Base-by-base conservation (phyloP, 2,888 invertebrate genomes). In the Amblyjoppa fuscipennis region DNA sequence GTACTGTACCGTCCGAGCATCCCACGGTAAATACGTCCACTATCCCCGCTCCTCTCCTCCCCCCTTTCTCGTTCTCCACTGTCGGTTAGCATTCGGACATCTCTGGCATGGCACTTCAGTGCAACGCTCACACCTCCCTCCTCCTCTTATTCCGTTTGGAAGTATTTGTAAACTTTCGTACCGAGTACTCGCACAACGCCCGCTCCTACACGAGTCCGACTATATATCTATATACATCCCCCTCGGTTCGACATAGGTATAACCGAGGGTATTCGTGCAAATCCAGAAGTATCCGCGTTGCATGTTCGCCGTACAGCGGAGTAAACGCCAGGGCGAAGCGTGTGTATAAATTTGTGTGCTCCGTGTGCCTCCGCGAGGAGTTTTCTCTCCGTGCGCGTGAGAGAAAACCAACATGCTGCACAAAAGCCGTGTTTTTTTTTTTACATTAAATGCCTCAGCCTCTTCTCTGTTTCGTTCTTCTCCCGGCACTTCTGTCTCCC, bases 381-480 rank as follows among this genome's bases (percentile, higher is more conserved):
- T 73, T 73, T 45, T 38, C 28, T n/a, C 16, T 25, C 38, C 38
- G 38, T 38, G n/a, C 31, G 34, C 68, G 20, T 9, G 41, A 28
- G 68, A 38, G 68, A 41, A 20, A 38, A 41, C 68, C 38, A 41
- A 74, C 53, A 74, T 59, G 70, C 13, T 61, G 61, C 70, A 70
- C 61, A 69, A 75, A 45, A 78, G 82, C 61, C 80, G 69, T 80
- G 75, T 75, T 75, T 20, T 16, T 53, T 56, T 64, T 64, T 80
- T 80, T 71, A 56, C 75, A 80, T 79, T 71, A 79, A 85, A 81
- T 85, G 82, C 82, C 75, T 56, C 78, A 11, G 75, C 74, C 51
- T 80, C 71, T 41, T 71, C 66, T 70, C 61, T 28, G 56, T 66
- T 75, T 16, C 38, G 28, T 73, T 76, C 64, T 61, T 68, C 71